Evolutionary conservation across 1,140 invertebrate genomes (phyloP).

Genomic region (Zaprionus lachaisei): DNA sequence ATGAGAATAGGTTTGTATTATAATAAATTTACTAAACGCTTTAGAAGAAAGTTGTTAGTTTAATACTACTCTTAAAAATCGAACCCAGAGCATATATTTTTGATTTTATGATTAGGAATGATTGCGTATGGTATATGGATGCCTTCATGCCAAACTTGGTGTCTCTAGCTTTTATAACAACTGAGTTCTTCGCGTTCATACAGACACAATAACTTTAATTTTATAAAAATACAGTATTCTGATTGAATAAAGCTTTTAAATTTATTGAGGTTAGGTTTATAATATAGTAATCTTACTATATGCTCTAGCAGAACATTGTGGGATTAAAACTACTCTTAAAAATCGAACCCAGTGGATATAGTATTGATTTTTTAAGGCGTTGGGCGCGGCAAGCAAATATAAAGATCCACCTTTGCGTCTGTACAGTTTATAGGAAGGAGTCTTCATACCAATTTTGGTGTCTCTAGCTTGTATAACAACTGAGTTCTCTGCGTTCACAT

Average conservation of each 20-base stretch:
- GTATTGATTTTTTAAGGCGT: neutral
- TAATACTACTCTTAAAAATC: neutral
- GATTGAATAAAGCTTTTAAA: no score
- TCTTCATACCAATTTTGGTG: neutral
- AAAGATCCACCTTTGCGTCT: fast-evolving
- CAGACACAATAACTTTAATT: neutral
- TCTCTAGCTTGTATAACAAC: neutral
- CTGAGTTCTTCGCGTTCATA: neutral
- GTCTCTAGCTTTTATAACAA: neutral
- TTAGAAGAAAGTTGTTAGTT: neutral
- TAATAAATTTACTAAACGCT: no score
- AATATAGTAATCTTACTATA: neutral
- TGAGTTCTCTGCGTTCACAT: neutral
- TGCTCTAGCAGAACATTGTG: neutral
- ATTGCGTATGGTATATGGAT: neutral
- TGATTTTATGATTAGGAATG: no score
- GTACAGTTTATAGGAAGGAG: fast-evolving
- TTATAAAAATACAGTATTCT: neutral
- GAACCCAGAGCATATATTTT: neutral
- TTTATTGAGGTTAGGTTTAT: no score
- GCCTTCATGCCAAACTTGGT: neutral
- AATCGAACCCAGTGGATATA: neutral
- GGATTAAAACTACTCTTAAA: neutral
- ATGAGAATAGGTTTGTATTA: no score
- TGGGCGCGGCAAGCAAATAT: neutral